These are phyloP conservation scores for Sarcophilus harrisii DNA, from an alignment of 2,797 vertebrate species.

Conservation along the genomic window DNA sequence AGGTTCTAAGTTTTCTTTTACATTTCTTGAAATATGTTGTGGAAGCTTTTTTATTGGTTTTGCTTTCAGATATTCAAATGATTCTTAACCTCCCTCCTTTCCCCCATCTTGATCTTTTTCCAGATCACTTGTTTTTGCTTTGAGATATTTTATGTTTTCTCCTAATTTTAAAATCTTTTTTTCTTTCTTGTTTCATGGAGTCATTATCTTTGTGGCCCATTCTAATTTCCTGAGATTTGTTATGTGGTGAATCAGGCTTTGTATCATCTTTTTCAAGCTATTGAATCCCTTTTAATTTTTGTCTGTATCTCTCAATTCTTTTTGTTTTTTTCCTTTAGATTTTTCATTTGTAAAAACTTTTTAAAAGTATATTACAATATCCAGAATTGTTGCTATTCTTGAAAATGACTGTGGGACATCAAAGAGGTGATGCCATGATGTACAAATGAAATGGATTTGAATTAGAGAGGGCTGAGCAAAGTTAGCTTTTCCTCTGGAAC, in stretches of 20 bases:
- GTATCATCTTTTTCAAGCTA: not conserved
- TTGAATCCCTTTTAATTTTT: not conserved
- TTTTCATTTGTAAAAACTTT: not conserved
- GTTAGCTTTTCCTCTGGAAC: too few relatives aligned
- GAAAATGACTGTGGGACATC: too few relatives aligned
- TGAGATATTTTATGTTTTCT: too few relatives aligned
- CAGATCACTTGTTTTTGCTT: not conserved
- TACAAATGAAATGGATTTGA: too few relatives aligned
- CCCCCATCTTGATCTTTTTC: not conserved
- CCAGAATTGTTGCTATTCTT: too few relatives aligned
- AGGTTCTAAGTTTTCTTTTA: not conserved
- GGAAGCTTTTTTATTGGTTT: not conserved
- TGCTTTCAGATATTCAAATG: not conserved
- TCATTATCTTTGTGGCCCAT: not conserved
- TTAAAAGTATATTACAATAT: not conserved
- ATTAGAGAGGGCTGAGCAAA: too few relatives aligned
- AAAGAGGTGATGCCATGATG: too few relatives aligned
- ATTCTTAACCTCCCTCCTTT: not conserved
- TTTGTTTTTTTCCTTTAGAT: not conserved
- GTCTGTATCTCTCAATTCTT: not conserved
- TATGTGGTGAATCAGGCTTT: not conserved
- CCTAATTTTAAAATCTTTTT: not conserved
- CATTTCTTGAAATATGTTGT: not conserved
- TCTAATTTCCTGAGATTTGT: not conserved
- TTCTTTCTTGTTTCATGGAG: not conserved